Conservation (phyloP, 2,113 vertebrate genomes). For the Leptodactylus fuscus region DNA sequence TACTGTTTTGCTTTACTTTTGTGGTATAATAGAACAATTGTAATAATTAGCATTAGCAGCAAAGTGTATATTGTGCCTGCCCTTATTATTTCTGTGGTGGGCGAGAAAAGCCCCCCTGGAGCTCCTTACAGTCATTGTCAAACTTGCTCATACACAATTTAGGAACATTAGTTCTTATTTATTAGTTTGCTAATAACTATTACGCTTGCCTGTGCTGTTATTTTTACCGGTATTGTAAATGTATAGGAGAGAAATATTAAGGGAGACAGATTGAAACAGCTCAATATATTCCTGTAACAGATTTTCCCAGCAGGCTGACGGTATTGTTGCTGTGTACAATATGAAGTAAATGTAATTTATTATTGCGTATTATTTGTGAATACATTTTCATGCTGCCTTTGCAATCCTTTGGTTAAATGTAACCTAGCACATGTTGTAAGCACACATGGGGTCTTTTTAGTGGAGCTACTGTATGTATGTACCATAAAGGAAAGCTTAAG, state of each 20-base stretch:
- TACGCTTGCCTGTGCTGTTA: neutral
- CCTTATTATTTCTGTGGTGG: slow-evolving; percentile 3
- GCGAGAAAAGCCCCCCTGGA: slow-evolving; percentile 20
- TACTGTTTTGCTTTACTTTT: neutral
- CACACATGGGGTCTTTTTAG: slow-evolving; percentile 2
- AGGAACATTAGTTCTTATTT: slow-evolving; percentile 14
- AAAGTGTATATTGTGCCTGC: neutral
- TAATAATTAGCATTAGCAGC: neutral
- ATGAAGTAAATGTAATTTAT: slow-evolving; percentile 10
- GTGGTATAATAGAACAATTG: neutral
- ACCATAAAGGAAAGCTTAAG: neutral
- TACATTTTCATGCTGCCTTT: neutral
- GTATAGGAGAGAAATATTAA: neutral
- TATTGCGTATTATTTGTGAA: neutral
- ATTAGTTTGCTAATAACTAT: slow-evolving; percentile 36
- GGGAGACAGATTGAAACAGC: neutral
- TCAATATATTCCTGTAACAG: neutral
- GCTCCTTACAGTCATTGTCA: slow-evolving; percentile 20
- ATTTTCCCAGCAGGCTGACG: slow-evolving; percentile 23
- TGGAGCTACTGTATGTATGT: neutral
- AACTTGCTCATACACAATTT: neutral
- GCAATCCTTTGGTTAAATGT: neutral
- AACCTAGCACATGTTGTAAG: neutral
- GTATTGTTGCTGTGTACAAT: neutral
- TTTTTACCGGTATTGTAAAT: slow-evolving; percentile 20